Evolutionary conservation across 2,797 vertebrate species (phyloP).

Genomic region (Manis javanica): DNA sequence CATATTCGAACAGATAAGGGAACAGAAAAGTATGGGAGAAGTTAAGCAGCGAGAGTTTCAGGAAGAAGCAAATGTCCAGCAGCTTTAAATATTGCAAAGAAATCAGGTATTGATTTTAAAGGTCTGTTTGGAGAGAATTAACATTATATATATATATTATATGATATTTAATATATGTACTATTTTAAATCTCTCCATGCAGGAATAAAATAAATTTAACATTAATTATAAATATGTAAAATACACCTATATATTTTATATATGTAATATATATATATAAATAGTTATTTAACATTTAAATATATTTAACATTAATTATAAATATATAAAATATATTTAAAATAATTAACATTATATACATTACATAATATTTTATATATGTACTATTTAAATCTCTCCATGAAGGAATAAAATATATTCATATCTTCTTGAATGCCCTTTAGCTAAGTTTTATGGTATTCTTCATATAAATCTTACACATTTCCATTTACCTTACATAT

Average conservation of each 20-base stretch:
- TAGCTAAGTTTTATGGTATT: constrained; percentile 18
- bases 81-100: background rate
- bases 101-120: background rate
- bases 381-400: constrained; percentile 33
- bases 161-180: background rate
- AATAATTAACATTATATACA: background rate
- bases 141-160: background rate
- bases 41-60: background rate
- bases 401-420: background rate
- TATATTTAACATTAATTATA: no score
- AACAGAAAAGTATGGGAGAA: background rate
- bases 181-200: constrained; percentile 34
- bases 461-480: background rate
- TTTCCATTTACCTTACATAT: constrained; percentile 13
- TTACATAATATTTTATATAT: background rate
- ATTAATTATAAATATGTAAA: no score
- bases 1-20: background rate
- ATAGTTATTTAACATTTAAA: no score
- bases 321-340: no score
- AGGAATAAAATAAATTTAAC: background rate
- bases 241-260: background rate
- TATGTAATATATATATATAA: background rate
- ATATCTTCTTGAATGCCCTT: background rate
- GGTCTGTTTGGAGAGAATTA: background rate
- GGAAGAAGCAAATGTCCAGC: background rate